Base-by-base conservation (phyloP, 37 sponge, comb jelly and placozoan species). In the Bolinopsis microptera region DNA sequence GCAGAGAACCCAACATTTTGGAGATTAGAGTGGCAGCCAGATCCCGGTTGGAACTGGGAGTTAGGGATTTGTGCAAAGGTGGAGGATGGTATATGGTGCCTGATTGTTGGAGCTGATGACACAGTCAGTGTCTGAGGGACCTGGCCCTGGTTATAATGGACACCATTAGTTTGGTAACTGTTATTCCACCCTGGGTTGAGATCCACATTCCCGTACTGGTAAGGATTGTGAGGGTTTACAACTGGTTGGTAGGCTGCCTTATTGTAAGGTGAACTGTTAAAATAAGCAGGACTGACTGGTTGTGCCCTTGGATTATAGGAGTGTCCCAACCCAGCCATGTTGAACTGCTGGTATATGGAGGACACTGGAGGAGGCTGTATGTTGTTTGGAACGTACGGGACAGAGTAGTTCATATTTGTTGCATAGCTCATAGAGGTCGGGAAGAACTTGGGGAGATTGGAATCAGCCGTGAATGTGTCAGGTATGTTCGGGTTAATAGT, bases 401-500 rank as follows among this genome's bases (percentile, higher is more conserved):
- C 9, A 5, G 61, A 48, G 61, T 48, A 48, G 61, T 48, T 48
- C 61, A 48, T 48, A 13, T 48, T 48, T 5, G 61, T 13, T 5
- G 61, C 13, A 13, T 48, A 48, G 61, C 61, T 48, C 13, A 48
- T 5, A 48, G 61, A 18, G 9, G 61, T 48, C 5, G 74, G 74
- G 25, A 70, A 70, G 28, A 70, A 70, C 74, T 26, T 22, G 21
- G 28, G 74, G 28, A 70, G 30, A 22, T 70, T 22, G 74, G 24
- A 70, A 70, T 70, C 74, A 70, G 30, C 74, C 24, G 74, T 26
- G 26, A 70, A 70, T 8, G 2, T 70, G 26, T 77, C 80, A 35
- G 80, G 80, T 1, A 77, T 34, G 21, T 77, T 77, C 35, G 80
- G 33, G 80, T 77, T 77, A 18, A 77, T 34, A 22, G 35, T 77